A percentile compares a stretch with the other conserved stretches of the same genome.
Conservation (phyloP, 2,888 invertebrate genomes). For the Punctoribates punctum region DNA sequence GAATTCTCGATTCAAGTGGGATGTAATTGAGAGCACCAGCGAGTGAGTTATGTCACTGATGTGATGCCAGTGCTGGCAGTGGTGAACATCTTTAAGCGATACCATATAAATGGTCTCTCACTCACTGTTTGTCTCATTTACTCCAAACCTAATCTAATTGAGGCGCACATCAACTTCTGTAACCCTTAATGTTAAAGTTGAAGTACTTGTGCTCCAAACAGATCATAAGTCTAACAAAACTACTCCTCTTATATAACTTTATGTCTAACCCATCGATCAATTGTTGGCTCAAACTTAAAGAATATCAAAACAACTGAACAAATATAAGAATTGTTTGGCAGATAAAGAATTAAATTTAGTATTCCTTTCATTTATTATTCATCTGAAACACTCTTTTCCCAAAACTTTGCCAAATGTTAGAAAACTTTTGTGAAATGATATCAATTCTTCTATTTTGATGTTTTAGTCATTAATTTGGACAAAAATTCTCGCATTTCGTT, state of each 20-base stretch:
- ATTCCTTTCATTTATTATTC: slow-evolving; percentile 13
- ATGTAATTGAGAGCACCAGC: slow-evolving; percentile 16
- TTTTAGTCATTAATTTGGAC: neutral
- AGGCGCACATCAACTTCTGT: slow-evolving; percentile 18
- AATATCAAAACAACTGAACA: neutral
- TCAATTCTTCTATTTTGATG: neutral
- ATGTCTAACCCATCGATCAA: slow-evolving; percentile 21
- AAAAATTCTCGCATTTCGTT: neutral
- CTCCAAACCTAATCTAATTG: slow-evolving; percentile 20
- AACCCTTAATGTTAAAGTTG: slow-evolving; percentile 38
- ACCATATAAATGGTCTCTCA: slow-evolving; percentile 27
- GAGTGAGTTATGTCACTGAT: slow-evolving; percentile 15
- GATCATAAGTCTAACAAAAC: neutral
- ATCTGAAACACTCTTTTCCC: neutral
- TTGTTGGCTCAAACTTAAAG: neutral
- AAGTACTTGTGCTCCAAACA: slow-evolving; percentile 31
- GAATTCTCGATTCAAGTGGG: slow-evolving; percentile 22
- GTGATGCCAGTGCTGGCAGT: slow-evolving; percentile 9
- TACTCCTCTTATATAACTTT: slow-evolving; percentile 10
- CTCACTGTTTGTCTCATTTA: slow-evolving; percentile 9
- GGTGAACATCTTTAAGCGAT: neutral
- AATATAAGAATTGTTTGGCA: neutral
- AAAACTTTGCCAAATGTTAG: neutral
- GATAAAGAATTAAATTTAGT: slow-evolving; percentile 9
- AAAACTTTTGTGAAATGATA: neutral